Conservation (phyloP, 1,140 invertebrate species). For the Aphis craccivora region DNA sequence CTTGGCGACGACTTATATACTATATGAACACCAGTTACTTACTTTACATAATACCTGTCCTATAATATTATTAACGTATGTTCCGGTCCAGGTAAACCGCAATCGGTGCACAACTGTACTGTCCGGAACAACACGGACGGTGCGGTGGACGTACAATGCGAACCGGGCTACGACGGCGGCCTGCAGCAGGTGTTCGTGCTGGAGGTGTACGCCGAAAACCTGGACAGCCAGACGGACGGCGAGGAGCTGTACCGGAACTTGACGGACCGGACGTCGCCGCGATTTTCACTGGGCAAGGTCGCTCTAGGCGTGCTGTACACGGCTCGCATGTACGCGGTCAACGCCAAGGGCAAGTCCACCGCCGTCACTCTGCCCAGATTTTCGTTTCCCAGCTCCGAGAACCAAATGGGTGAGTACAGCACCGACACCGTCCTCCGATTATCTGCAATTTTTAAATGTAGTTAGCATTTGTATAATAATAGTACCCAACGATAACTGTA, state of each 20-base stretch:
- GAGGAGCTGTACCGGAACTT: conserved; percentile 72
- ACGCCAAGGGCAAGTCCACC: conserved; percentile 79
- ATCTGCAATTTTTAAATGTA: too few species aligned
- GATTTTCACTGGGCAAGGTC: conserved; percentile 74
- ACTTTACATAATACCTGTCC: too few species aligned
- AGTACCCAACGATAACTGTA: too few species aligned
- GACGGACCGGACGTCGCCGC: conserved; percentile 69
- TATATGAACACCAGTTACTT: too few species aligned
- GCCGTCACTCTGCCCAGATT: conserved; percentile 76
- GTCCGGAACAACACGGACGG: conserved; percentile 77
- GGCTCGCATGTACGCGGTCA: conserved; percentile 78
- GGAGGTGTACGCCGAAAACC: conserved; percentile 74
- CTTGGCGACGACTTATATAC: too few species aligned
- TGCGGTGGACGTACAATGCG: conserved; percentile 77
- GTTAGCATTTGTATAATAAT: background rate
- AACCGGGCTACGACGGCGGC: conserved; percentile 84
- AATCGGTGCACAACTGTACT: conserved; percentile 77
- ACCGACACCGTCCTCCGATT: background rate
- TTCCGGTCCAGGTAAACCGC: conserved; percentile 71
- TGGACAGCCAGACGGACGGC: conserved; percentile 74
- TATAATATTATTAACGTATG: background rate
- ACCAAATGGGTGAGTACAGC: conserved; percentile 76
- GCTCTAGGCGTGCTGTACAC: conserved; percentile 76
- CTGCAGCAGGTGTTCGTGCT: conserved; percentile 80
- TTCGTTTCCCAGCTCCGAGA: conserved; percentile 80